Evolutionary conservation across 2,888 invertebrate genomes (phyloP).

Genomic region (Eretmocerus hayati): DNA sequence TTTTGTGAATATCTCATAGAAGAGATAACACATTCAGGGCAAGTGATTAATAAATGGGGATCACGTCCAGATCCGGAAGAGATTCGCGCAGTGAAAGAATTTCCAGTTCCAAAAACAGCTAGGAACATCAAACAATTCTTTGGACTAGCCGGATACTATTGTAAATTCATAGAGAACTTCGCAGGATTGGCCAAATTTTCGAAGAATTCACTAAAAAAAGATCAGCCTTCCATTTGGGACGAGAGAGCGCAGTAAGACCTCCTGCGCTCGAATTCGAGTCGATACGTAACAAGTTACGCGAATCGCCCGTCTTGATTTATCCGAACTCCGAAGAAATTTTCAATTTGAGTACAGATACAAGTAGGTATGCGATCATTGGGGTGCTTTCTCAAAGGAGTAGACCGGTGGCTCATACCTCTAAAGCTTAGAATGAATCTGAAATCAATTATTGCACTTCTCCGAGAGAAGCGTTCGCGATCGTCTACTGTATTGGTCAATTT

Average conservation of each 20-base stretch:
- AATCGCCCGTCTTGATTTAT: no score
- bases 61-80: background rate
- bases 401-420: no score
- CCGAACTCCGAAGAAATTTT: no score
- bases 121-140: background rate
- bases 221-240: constrained; percentile 9
- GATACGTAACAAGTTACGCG: no score
- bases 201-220: constrained; percentile 12
- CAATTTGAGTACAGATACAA: no score
- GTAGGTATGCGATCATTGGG: no score
- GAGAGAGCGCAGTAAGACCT: constrained; percentile 5
- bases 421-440: no score
- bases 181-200: constrained; percentile 17
- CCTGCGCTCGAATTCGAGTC: constrained; percentile 4
- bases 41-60: background rate
- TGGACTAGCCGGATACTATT: background rate
- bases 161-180: constrained; percentile 3
- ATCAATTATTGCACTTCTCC: no score
- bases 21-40: background rate
- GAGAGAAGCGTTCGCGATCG: no score
- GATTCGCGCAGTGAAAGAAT: background rate
- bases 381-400: no score
- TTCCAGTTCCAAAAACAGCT: background rate
- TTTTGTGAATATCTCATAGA: background rate
- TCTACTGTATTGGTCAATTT: no score